Evolutionary conservation across 2,797 vertebrate species (phyloP), one percentile per base, ranked within the genome.

Genomic region (Lophotriccus pileatus): DNA sequence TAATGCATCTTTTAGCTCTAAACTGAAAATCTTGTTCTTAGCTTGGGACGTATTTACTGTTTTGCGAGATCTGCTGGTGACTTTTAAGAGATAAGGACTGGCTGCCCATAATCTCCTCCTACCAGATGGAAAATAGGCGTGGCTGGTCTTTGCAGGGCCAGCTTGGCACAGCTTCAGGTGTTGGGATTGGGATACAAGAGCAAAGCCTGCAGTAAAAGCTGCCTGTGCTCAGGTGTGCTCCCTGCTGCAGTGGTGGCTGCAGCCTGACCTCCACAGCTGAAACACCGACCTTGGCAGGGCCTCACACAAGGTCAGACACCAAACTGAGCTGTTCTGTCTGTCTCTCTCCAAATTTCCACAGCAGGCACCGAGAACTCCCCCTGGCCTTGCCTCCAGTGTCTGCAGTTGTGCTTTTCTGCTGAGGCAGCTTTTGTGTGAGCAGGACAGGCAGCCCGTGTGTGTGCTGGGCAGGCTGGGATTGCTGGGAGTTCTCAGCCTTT

Each of bases 391-490:
- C 28, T 81, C 58, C 37, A 64, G 32, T 17, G 15, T 25, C 32
- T 5, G 14, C 23, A 46, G 44, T 14, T 81, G 73, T 9, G 46
- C 43, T 87, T 47, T 85, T 80, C n/a, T 89, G 79, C 91, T 84
- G 89, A 84, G 23, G 44, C 67, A 62, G 84, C 23, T 78, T 81
- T 52, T 28, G 18, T 32, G 17, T 7, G 9, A 24, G 78, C 39
- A 12, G 84, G 37, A 30, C 4, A 1, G 0, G 0, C 19, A 10
- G 52, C 70, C 67, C n/a, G 6, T 2, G 0, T 3, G 0, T 10
- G 23, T 49, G 53, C 64, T 59, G 90, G 73, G 77, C 30, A 39
- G 1, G 22, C 1, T 3, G 80, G 41, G 36, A 27, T 52, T 74
- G 53, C 49, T 3, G 30, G 70, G 34, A 53, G 25, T 7, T 49